Evolutionary conservation across 2,797 vertebrate genomes (phyloP), one percentile per base, ranked within the genome.

Genomic region (Chiroxiphia lanceolata): DNA sequence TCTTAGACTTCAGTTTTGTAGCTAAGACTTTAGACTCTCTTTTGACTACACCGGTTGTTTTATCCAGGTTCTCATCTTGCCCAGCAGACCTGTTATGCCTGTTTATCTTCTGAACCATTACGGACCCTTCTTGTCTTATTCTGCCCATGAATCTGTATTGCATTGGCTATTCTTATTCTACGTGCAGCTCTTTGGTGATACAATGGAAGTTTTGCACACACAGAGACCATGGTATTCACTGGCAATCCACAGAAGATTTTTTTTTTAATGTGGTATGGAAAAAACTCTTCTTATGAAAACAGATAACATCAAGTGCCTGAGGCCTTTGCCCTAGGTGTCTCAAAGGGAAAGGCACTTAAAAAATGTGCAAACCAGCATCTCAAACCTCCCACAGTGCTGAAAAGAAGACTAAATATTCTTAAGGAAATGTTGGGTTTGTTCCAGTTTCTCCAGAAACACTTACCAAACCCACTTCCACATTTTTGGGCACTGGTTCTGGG

Each of bases 401-500:
- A 95, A 94, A 95, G 93, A 92, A 95, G 93, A 95, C 86, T 95
- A 94, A 97, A 94, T 95, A 95, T 75, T 96, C 92, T 75, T 83
- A 89, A 60, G 91, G 84, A 95, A 95, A 91, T 1, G 15, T 75
- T 90, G 95, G 92, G 50, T 63, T 94, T 85, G 65, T 71, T 97
- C 93, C 90, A 95, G 0, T 87, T 96, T 91, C 90, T 94, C 90
- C 89, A 95, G 86, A 83, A 95, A 70, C 53, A 86, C 15, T 95
- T 91, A 96, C 89, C 57, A 95, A 97, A 96, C 88, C 96, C 96
- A 95, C 96, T 97, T 97, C 92, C 96, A 97, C 95, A 92, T 93
- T 94, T 94, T 92, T 74, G 0, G 87, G 83, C 89, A 61, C 75
- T 63, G 78, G 78, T 96, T 96, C 87, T 95, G 84, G 93, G 94